Evolutionary conservation across 1,140 invertebrate species (phyloP).

Genomic region (Drosophila melanogaster): DNA sequence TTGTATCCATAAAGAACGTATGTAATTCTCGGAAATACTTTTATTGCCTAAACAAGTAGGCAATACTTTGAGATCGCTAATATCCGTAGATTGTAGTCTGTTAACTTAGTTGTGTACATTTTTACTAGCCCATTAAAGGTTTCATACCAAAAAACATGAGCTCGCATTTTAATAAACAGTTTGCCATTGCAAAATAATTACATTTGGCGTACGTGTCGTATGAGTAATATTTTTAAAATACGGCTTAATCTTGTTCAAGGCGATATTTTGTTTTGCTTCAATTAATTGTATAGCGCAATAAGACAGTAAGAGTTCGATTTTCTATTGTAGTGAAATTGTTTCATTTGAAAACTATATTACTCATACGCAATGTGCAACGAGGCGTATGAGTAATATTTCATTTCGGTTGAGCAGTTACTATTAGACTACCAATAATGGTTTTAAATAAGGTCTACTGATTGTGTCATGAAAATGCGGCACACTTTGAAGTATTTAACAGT

Average conservation of each 20-base stretch:
- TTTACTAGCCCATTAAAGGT: background rate
- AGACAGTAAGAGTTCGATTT: background rate
- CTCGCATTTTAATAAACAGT: background rate
- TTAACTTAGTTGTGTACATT: background rate
- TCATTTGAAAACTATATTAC: background rate
- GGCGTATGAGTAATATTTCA: slow-evolving; percentile 22
- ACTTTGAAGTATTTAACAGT: no score
- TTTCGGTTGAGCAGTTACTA: background rate
- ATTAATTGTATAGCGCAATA: background rate
- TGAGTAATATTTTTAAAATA: slow-evolving; percentile 1
- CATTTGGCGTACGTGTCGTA: slow-evolving; percentile 4
- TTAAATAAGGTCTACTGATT: background rate
- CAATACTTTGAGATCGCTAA: no score
- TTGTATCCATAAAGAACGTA: no score
- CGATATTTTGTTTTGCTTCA: background rate
- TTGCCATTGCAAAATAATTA: background rate
- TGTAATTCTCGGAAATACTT: no score
- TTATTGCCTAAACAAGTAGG: no score
- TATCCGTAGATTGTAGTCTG: background rate
- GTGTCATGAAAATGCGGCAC: background rate
- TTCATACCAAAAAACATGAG: background rate
- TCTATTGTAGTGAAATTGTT: background rate
- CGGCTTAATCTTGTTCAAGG: no score
- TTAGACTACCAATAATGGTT: background rate
- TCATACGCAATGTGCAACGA: slow-evolving; percentile 22